A percentile compares a stretch with the other conserved stretches of the same genome.
Evolutionary conservation across 2,888 invertebrate genomes (phyloP).

Genomic region (Meiosimyza platycephala): DNA sequence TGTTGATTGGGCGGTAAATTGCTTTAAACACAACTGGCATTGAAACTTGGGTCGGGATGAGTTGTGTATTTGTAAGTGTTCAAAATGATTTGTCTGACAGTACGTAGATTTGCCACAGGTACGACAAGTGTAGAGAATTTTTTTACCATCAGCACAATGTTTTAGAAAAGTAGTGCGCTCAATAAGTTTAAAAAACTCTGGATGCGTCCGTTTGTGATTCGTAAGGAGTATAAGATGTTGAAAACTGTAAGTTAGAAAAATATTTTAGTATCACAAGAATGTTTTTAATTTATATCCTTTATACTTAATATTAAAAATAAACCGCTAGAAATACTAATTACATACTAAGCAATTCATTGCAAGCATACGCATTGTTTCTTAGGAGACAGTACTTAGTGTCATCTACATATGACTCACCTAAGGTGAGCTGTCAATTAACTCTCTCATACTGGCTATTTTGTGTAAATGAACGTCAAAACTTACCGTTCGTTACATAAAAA

Average conservation of each 20-base stretch:
- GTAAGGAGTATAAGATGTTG: conserved; percentile 37
- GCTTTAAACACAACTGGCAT: conserved; percentile 37
- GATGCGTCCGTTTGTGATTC: conserved; percentile 41
- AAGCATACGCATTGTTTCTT: no score
- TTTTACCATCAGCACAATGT: conserved; percentile 8
- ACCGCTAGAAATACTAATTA: no score
- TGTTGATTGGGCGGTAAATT: conserved; percentile 33
- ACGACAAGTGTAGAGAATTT: conserved; percentile 34
- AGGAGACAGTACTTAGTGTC: no score
- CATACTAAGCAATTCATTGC: no score
- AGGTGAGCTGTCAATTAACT: no score
- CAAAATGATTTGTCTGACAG: neutral
- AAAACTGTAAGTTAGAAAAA: conserved; percentile 34
- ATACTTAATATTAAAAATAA: no score
- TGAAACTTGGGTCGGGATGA: conserved; percentile 33
- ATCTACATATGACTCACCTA: no score
- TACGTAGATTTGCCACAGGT: conserved; percentile 35
- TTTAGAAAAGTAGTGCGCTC: conserved; percentile 31
- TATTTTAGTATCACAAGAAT: neutral
- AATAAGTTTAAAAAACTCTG: conserved; percentile 29
- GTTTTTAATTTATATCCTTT: no score
- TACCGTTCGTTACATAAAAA: conserved; percentile 38
- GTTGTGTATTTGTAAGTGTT: conserved; percentile 41
- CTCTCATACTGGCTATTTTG: no score
- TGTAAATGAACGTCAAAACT: no score